Evolutionary conservation across 2,888 invertebrate species (phyloP).

Genomic region (Hyles lineata): DNA sequence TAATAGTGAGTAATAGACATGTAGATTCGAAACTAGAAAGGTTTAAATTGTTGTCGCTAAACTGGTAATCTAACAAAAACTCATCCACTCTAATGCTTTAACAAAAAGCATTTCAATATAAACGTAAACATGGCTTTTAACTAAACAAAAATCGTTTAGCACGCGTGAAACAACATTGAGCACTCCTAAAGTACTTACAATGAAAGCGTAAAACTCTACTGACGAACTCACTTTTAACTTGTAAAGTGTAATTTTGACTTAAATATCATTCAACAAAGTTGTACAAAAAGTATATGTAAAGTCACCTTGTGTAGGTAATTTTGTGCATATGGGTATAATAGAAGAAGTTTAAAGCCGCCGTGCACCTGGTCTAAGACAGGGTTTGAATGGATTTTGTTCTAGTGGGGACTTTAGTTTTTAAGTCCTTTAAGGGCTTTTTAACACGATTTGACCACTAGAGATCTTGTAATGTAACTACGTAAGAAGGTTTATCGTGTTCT

Average conservation of each 20-base stretch:
- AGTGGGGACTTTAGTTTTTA: background rate
- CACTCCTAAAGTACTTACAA: background rate
- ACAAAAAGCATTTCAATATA: too few species aligned
- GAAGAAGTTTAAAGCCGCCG: background rate
- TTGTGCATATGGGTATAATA: background rate
- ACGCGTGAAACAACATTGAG: background rate
- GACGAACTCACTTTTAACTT: background rate
- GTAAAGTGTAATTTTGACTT: background rate
- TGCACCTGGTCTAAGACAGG: background rate
- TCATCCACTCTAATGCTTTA: too few species aligned
- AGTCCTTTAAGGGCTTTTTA: background rate
- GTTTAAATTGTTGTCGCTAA: too few species aligned
- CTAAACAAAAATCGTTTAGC: background rate
- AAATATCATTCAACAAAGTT: slow-evolving; percentile 6
- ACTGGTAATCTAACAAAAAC: too few species aligned
- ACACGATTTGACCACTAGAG: too few species aligned
- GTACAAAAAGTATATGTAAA: background rate
- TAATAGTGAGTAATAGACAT: too few species aligned
- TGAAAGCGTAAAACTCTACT: background rate
- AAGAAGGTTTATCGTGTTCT: too few species aligned
- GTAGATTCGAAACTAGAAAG: too few species aligned
- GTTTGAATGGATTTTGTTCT: slow-evolving; percentile 2
- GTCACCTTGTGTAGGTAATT: background rate
- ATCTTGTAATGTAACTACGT: too few species aligned
- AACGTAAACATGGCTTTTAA: too few species aligned